Evolutionary conservation across 2,888 invertebrate species (phyloP).

Genomic region (Pyrochroa serraticornis): DNA sequence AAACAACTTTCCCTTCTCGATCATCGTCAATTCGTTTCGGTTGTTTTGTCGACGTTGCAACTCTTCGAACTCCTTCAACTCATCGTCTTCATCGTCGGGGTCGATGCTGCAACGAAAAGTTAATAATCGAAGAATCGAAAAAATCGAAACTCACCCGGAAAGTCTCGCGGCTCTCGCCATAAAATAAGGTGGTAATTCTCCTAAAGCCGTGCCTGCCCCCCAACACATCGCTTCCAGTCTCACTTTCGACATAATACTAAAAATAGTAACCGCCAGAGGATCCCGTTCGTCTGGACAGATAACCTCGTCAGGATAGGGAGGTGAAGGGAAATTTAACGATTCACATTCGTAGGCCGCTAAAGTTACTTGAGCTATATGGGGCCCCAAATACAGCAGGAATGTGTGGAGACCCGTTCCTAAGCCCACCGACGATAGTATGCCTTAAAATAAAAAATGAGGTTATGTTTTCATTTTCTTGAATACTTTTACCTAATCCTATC

Average conservation of each 20-base stretch:
- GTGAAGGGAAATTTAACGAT: constrained; percentile 92
- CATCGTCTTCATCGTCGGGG: constrained; percentile 68
- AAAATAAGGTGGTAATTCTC: constrained; percentile 98
- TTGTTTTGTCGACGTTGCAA: constrained; percentile 67
- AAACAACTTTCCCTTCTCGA: constrained; percentile 81
- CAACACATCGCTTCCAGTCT: constrained; percentile 96
- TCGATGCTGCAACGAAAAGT: constrained; percentile 47
- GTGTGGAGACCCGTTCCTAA: constrained; percentile 98
- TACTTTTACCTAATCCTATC: constrained; percentile 53
- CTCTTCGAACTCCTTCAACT: constrained; percentile 76
- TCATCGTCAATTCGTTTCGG: constrained; percentile 65
- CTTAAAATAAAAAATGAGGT: constrained; percentile 60
- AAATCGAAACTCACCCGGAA: constrained; percentile 61
- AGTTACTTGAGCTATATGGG: constrained; percentile 97
- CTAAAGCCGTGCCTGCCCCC: constrained; percentile 98
- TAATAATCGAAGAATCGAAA: neutral
- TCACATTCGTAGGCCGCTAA: constrained; percentile 98
- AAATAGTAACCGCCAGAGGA: constrained; percentile 76
- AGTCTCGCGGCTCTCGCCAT: constrained; percentile 95
- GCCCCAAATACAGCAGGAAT: constrained; percentile 97
- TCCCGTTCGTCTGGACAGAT: constrained; percentile 81
- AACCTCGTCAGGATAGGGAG: constrained; percentile 98
- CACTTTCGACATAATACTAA: constrained; percentile 94
- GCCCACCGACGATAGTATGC: constrained; percentile 96
- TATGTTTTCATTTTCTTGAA: too few relatives aligned